Conservation (phyloP, 2,888 invertebrate species). For the Agrochola macilenta region DNA sequence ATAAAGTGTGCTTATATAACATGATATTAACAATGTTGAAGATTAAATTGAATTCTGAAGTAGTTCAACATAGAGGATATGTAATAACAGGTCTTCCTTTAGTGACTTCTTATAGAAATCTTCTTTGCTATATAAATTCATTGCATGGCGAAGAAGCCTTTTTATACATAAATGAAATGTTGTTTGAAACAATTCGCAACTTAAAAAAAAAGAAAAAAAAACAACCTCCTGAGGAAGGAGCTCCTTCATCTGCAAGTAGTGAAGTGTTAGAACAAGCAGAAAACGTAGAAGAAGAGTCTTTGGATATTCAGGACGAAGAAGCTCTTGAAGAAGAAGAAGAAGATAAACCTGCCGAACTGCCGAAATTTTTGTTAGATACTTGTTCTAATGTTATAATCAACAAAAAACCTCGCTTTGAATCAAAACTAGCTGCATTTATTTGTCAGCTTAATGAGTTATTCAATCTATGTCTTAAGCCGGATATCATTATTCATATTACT, state of each 20-base stretch:
- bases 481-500: conserved; percentile 90
- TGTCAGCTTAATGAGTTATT: conserved; percentile 80
- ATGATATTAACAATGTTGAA: conserved; percentile 88
- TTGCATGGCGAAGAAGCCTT: conserved; percentile 81
- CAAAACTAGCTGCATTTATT: conserved; percentile 75
- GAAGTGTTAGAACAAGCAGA: conserved; percentile 53
- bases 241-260: conserved; percentile 72
- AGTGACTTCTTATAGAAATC: conserved; percentile 82
- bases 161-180: conserved; percentile 70
- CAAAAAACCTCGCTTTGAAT: conserved; percentile 70
- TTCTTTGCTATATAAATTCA: conserved; percentile 69
- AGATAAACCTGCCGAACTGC: conserved; percentile 77
- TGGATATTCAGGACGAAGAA: conserved; percentile 70
- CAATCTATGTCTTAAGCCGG: conserved; percentile 80
- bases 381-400: conserved; percentile 74
- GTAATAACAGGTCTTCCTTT: conserved; percentile 92
- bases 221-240: conserved; percentile 45
- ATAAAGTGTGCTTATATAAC: conserved; percentile 87
- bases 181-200: conserved; percentile 77
- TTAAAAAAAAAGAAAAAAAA: conserved; percentile 79
- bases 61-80: conserved; percentile 91
- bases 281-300: conserved; percentile 69
- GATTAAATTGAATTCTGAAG: conserved; percentile 86
- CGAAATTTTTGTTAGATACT: conserved; percentile 80
- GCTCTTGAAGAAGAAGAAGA: conserved; percentile 75